Evolutionary conservation across 2,888 invertebrate genomes (phyloP).

Genomic region (Troglohyphantes excavatus): DNA sequence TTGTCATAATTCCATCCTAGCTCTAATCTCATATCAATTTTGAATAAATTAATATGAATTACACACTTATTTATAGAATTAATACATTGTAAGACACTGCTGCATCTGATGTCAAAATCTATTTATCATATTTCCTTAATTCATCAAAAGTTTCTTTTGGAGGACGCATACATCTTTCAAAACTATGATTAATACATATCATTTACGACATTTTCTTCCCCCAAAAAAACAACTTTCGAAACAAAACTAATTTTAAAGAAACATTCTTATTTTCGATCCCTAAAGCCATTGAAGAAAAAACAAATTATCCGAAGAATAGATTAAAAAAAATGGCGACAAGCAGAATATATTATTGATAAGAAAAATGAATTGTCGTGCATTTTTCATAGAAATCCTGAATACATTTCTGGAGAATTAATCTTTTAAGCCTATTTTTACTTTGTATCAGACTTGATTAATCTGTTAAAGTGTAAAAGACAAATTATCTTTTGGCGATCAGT

Average conservation of each 20-base stretch:
- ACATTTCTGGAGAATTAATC: constrained; percentile 34
- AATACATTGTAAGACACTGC: neutral
- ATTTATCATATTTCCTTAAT: neutral
- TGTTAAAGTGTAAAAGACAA: constrained; percentile 57
- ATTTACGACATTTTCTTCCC: neutral
- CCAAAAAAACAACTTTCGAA: neutral
- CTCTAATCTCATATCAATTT: neutral
- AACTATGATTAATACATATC: neutral
- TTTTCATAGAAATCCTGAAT: constrained; percentile 9
- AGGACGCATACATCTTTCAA: neutral
- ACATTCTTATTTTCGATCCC: neutral
- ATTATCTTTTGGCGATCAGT: constrained; percentile 25
- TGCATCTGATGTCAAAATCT: neutral
- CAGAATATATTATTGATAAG: neutral
- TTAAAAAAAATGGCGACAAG: neutral
- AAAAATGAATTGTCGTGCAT: neutral
- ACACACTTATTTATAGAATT: neutral
- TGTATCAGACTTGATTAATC: constrained; percentile 67
- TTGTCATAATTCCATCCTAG: too few species aligned
- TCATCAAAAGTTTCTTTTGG: too few species aligned
- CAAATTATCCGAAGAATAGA: neutral
- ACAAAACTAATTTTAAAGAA: constrained; percentile 3
- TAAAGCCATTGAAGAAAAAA: neutral
- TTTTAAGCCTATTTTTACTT: constrained; percentile 59
- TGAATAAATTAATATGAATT: neutral